Conservation (phyloP, 2,113 vertebrate species). For the Cettia cetti region DNA sequence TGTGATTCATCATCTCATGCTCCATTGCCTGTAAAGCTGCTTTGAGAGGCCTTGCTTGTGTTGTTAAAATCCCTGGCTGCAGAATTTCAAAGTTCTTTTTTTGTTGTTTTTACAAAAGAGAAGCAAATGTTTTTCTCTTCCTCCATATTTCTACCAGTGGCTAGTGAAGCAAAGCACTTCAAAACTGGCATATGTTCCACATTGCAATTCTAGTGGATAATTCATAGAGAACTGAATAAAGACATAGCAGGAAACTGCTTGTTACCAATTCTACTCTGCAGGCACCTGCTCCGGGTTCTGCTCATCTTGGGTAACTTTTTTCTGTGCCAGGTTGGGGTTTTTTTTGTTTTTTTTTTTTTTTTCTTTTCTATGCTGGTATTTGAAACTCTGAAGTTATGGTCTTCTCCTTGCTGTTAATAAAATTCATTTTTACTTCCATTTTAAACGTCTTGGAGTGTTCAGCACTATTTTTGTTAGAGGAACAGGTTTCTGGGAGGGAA, state of each 20-base stretch:
- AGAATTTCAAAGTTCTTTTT: not conserved
- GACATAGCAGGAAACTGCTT: not conserved
- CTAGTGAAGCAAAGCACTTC: not conserved
- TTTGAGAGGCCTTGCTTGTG: not conserved
- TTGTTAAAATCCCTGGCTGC: not conserved
- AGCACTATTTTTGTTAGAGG: not conserved
- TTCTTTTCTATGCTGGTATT: not conserved
- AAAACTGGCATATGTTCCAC: not conserved
- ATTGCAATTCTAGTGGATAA: not conserved
- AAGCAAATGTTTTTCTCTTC: not conserved
- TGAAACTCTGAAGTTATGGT: not conserved
- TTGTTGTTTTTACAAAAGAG: not conserved
- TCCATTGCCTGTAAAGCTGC: not conserved
- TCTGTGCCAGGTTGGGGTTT: not conserved
- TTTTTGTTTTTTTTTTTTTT: not conserved
- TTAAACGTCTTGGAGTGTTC: not conserved
- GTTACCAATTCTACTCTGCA: not conserved
- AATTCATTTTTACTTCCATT: not conserved
- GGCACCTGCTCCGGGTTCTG: not conserved
- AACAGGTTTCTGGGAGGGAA: not conserved
- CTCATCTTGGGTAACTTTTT: not conserved
- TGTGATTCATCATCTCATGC: not conserved
- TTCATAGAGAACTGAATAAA: not conserved
- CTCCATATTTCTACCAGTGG: not conserved
- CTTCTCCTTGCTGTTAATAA: not conserved